Percentiles rank a stretch among this genome's conserved stretches.
Conservation (phyloP, 2,113 vertebrate species). For the Malurus melanocephalus region DNA sequence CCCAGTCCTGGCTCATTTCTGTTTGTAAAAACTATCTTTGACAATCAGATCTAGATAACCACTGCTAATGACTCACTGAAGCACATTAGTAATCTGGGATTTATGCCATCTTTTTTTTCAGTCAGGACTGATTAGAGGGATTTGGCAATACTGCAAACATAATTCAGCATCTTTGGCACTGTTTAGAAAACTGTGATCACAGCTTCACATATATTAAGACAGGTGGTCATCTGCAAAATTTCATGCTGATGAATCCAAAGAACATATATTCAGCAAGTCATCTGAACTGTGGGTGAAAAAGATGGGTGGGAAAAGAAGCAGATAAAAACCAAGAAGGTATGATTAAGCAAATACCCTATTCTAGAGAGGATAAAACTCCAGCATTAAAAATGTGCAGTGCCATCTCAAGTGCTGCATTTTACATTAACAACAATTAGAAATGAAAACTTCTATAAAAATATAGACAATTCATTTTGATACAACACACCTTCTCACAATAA, state of each 20-base stretch:
- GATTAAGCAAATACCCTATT: background rate
- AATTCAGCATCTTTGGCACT: conserved; percentile 32
- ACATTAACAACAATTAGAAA: background rate
- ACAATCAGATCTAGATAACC: background rate
- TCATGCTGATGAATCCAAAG: background rate
- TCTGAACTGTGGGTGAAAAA: background rate
- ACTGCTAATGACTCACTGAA: conserved; percentile 27
- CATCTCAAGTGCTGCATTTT: background rate
- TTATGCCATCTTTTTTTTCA: conserved; percentile 36
- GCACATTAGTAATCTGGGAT: background rate
- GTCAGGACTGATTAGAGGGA: conserved; percentile 29
- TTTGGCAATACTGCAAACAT: conserved; percentile 24
- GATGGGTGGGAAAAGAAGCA: background rate
- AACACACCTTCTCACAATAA: background rate
- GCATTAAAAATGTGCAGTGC: background rate
- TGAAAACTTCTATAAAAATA: background rate
- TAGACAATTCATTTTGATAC: background rate
- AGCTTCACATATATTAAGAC: conserved; percentile 1
- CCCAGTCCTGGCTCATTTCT: background rate
- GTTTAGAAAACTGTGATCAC: conserved; percentile 41
- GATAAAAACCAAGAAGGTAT: background rate
- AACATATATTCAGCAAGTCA: background rate
- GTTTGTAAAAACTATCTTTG: background rate
- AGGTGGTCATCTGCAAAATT: conserved; percentile 30
- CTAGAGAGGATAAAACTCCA: background rate